Evolutionary conservation across 2,888 invertebrate genomes (phyloP).

Genomic region (Spialia ferax): DNA sequence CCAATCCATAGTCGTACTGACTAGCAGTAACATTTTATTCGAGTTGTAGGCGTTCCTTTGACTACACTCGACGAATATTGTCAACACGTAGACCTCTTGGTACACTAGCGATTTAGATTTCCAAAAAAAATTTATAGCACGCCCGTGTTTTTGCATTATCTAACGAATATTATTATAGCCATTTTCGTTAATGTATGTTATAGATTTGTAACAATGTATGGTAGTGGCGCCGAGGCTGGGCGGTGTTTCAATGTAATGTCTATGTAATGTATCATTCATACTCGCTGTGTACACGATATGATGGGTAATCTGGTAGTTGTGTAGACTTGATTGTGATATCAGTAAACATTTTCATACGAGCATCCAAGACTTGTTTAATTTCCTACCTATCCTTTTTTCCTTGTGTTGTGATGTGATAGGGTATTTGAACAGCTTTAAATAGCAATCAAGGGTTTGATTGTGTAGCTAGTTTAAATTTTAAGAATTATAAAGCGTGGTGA

Average conservation of each 20-base stretch:
- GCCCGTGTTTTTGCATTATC: conserved; percentile 46
- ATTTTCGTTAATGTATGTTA: conserved; percentile 44
- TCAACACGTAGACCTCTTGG: conserved; percentile 54
- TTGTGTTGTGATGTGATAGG: not conserved
- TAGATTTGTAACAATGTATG: conserved; percentile 45
- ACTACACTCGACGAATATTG: conserved; percentile 51
- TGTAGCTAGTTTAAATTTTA: too few relatives aligned
- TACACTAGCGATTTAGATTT: conserved; percentile 61
- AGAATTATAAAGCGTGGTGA: too few relatives aligned
- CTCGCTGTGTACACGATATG: conserved; percentile 75
- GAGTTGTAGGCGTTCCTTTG: conserved; percentile 54
- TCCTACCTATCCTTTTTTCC: conserved; percentile 28
- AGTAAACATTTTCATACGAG: conserved; percentile 87
- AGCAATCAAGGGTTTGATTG: too few relatives aligned
- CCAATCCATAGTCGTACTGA: conserved; percentile 54
- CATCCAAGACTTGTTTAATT: conserved; percentile 70
- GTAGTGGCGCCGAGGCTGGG: conserved; percentile 43
- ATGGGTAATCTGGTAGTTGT: conserved; percentile 81
- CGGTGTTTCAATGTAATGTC: conserved; percentile 62
- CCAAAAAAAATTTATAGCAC: conserved; percentile 68
- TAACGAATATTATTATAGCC: conserved; percentile 44
- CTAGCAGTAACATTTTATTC: conserved; percentile 62
- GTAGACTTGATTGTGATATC: conserved; percentile 87
- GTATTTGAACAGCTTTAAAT: too few relatives aligned
- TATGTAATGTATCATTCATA: conserved; percentile 72